Conservation (phyloP, 2,113 vertebrate species). For the Ictalurus furcatus region DNA sequence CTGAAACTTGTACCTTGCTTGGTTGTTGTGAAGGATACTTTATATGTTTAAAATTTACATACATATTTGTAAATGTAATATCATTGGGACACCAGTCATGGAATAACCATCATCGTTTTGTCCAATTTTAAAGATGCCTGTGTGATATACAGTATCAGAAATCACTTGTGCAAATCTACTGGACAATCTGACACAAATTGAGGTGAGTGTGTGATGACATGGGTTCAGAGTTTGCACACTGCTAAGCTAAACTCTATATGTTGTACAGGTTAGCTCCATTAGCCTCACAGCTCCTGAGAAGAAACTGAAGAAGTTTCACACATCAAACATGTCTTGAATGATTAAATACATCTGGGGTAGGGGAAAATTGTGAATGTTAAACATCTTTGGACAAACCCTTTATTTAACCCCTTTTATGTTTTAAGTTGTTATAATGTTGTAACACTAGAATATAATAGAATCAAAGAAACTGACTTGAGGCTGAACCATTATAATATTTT, state of each 20-base stretch:
- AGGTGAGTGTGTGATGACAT: no score
- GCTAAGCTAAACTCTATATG: no score
- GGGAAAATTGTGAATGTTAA: background rate
- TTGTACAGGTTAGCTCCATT: no score
- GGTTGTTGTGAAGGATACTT: background rate
- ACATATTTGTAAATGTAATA: background rate
- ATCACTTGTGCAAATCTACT: no score
- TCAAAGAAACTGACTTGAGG: background rate
- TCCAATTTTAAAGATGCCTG: background rate
- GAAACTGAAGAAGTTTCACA: background rate
- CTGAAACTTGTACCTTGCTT: no score
- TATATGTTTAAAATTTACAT: background rate
- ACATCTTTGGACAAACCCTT: background rate
- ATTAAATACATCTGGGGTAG: background rate
- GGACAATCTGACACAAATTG: no score
- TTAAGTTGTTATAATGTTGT: background rate
- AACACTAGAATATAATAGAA: background rate
- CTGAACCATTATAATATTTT: slow-evolving; percentile 11
- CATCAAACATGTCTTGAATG: background rate
- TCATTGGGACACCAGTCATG: background rate
- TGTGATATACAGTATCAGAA: no score
- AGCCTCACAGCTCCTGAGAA: background rate
- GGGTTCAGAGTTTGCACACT: no score
- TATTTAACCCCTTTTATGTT: background rate
- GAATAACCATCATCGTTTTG: background rate